These are phyloP conservation scores for Auanema sp. DNA, from an alignment of 2,888 invertebrate species.

Conservation along the genomic window DNA sequence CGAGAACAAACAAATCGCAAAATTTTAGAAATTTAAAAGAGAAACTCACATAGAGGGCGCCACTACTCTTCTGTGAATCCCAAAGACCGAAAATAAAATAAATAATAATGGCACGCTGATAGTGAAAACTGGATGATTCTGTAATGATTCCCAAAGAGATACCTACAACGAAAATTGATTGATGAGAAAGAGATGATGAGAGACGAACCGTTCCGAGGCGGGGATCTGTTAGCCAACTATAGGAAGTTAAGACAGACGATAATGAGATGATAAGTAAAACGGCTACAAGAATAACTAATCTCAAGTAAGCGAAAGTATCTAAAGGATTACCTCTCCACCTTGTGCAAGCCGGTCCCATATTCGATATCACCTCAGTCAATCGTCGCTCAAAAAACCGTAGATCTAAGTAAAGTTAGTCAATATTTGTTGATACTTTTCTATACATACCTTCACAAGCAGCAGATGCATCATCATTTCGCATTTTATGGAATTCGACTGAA, in stretches of 20 bases:
- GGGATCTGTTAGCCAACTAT: conserved; percentile 93
- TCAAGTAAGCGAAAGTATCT: no score
- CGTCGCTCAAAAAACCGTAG: conserved; percentile 95
- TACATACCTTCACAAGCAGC: conserved; percentile 46
- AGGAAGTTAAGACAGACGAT: conserved; percentile 89
- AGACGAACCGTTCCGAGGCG: conserved; percentile 77
- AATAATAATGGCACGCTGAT: conserved; percentile 79
- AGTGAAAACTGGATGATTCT: conserved; percentile 92
- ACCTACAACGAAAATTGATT: conserved; percentile 15
- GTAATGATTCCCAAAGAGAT: conserved; percentile 80
- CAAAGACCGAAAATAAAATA: conserved; percentile 76
- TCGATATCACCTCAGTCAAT: conserved; percentile 92
- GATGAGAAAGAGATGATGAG: background rate
- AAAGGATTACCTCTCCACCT: conserved; percentile 74
- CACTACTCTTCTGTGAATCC: conserved; percentile 92
- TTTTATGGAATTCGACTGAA: no score
- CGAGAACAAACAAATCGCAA: background rate
- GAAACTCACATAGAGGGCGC: conserved; percentile 80
- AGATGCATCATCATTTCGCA: conserved; percentile 35
- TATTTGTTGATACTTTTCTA: conserved; percentile 3
- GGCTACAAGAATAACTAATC: conserved; percentile 70
- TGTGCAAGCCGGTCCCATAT: conserved; percentile 88
- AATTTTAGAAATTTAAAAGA: background rate
- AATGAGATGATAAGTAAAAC: conserved; percentile 82
- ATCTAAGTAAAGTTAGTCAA: conserved; percentile 69